Base-by-base conservation (phyloP, 2,113 vertebrate species). In the Neoarius graeffei region DNA sequence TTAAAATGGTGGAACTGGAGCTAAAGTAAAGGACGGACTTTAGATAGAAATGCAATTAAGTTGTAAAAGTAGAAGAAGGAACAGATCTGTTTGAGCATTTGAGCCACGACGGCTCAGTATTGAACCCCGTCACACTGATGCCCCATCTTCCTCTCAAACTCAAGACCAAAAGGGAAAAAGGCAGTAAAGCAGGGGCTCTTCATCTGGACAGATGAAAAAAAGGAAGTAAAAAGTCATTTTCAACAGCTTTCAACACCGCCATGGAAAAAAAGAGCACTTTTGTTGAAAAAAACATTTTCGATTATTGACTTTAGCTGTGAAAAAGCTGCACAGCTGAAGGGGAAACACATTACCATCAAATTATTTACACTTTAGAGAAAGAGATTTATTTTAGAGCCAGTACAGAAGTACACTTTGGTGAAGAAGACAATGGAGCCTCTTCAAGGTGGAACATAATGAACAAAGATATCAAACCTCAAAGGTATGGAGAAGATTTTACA, bases 331-430 rank as follows among this genome's bases (percentile, higher is more conserved):
- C 81, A 83, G 81, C 42, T 27, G 81, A 81, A 19, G 81, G 86
- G 19, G 5, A 59, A 81, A 81, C 86, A 81, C 69, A 88, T 76
- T 83, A 83, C 59, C 86, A 88, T 88, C 71, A 64, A 88, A 83
- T 83, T 82, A 84, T 88, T 88, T 76, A 76, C 86, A 88, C 86
- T 84, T 88, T 76, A 88, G 71, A 79, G 71, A 20, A 56, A 79
- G n/a, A 84, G 50, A 66, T 17, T 35, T 30, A 35, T 48, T 67
- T 66, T 66, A 56, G 50, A 77, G 67, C 5, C 59, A 57, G 57
- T 73, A 74, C 10, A n/a, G 52, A 25, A 27, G 11, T 84, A 54
- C 11, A 19, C 79, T 86, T 64, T 86, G 59, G 30, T 79, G 42
- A 86, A 79, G 35, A 50, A 50, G 67, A 64, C 48, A 54, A 74